These are phyloP conservation scores for Lampris incognitus DNA, from an alignment of 2,113 vertebrate genomes.

Conservation along the genomic window DNA sequence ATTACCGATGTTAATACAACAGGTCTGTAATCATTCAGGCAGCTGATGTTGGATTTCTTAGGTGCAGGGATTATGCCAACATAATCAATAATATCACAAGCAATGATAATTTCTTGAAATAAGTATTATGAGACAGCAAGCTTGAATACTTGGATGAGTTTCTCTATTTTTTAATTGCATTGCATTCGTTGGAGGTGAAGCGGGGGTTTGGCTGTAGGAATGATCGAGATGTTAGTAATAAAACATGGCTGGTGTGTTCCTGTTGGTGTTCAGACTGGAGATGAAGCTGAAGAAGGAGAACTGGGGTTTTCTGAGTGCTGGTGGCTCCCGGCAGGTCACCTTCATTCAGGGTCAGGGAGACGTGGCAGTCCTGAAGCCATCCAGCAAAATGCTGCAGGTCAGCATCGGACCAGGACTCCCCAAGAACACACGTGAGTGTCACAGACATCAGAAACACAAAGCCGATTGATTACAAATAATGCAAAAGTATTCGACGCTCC, in stretches of 20 bases:
- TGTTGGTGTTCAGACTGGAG: constrained; percentile 85
- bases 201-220: too few relatives aligned
- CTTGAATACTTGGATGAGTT: too few relatives aligned
- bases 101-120: too few relatives aligned
- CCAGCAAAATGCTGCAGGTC: constrained; percentile 96
- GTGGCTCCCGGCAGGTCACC: constrained; percentile 90
- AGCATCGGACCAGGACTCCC: constrained; percentile 94
- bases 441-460: neutral
- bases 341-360: constrained; percentile 92
- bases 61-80: neutral
- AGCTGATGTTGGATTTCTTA: neutral
- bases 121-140: too few relatives aligned
- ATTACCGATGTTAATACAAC: neutral
- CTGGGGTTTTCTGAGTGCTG: constrained; percentile 94
- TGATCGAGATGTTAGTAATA: too few relatives aligned
- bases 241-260: too few relatives aligned
- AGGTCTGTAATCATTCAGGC: neutral
- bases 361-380: constrained; percentile 87
- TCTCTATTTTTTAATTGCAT: too few relatives aligned
- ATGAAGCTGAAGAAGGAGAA: constrained; percentile 97
- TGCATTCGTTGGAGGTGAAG: too few relatives aligned
- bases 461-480: too few relatives aligned
- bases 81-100: neutral
- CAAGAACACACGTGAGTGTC: constrained; percentile 93
- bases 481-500: too few relatives aligned